phyloP scores from a whole-genome alignment of 2,888 invertebrate genomes.

The Ceramica pisi region DNA sequence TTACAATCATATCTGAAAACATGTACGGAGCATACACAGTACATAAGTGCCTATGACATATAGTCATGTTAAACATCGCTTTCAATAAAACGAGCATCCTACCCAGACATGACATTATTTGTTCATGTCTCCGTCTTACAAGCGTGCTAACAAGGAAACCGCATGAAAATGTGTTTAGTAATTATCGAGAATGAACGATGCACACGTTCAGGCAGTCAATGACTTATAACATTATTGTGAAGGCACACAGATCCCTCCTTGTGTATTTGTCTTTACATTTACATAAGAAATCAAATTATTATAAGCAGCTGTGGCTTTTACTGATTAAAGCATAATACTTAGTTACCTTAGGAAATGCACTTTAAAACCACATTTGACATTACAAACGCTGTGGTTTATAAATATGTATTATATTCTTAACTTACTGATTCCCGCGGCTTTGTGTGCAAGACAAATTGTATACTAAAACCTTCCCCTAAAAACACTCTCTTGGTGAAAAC shows the following conservation, averaged over 20 bases:
- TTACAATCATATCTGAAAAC: neutral
- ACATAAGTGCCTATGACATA: neutral
- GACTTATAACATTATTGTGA: slow-evolving; percentile 37
- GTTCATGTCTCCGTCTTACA: slow-evolving; percentile 19
- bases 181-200: slow-evolving; percentile 31
- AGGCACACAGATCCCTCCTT: slow-evolving; percentile 8
- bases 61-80: neutral
- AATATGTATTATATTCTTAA: no score
- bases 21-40: neutral
- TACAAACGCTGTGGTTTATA: neutral
- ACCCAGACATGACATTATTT: slow-evolving; percentile 26
- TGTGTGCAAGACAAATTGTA: neutral
- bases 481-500: no score
- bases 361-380: neutral
- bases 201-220: slow-evolving; percentile 34
- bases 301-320: neutral
- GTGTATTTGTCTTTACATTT: slow-evolving; percentile 30
- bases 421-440: no score
- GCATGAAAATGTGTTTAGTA: slow-evolving; percentile 44
- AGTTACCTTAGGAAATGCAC: neutral
- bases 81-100: slow-evolving; percentile 3
- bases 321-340: no score
- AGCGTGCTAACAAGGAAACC: slow-evolving; percentile 33
- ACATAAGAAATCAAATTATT: slow-evolving; percentile 14
- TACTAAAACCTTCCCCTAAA: no score